A percentile compares a stretch with the other conserved stretches of the same genome.
Evolutionary conservation across 1,140 invertebrate species (phyloP).

Genomic region (Pogonomyrmex barbatus): DNA sequence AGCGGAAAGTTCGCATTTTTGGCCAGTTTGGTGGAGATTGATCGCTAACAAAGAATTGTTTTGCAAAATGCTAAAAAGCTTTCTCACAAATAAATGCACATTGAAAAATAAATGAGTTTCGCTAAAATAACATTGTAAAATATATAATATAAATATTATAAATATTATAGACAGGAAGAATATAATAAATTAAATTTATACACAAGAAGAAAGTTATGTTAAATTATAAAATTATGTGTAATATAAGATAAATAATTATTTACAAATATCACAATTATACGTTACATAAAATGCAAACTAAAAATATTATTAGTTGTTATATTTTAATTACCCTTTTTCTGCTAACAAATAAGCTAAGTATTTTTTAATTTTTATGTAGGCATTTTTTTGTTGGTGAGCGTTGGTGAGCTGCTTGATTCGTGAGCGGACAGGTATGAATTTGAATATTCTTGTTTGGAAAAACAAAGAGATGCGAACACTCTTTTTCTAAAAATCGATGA

Average conservation of each 20-base stretch:
- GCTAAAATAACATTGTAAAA: not conserved
- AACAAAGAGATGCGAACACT: too few relatives aligned
- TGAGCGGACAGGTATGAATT: too few relatives aligned
- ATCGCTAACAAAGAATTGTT: conserved; percentile 15
- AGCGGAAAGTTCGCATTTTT: conserved; percentile 8
- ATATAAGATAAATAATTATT: not conserved
- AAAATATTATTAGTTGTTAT: not conserved
- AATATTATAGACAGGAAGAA: not conserved
- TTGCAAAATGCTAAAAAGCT: conserved; percentile 28
- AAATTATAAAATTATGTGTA: not conserved
- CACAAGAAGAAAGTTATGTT: not conserved
- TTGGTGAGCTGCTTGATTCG: too few relatives aligned
- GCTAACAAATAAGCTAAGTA: not conserved
- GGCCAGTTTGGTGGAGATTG: not conserved
- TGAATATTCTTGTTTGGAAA: too few relatives aligned
- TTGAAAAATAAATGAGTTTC: not conserved
- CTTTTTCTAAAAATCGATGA: too few relatives aligned
- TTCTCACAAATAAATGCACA: not conserved
- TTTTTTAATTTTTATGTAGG: not conserved
- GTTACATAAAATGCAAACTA: not conserved
- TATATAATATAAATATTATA: conserved; percentile 1
- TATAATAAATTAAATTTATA: not conserved
- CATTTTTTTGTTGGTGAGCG: not conserved
- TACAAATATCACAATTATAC: not conserved
- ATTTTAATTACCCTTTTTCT: not conserved